phyloP scores from a whole-genome alignment of 2,888 invertebrate genomes.

The Axea sp. region DNA sequence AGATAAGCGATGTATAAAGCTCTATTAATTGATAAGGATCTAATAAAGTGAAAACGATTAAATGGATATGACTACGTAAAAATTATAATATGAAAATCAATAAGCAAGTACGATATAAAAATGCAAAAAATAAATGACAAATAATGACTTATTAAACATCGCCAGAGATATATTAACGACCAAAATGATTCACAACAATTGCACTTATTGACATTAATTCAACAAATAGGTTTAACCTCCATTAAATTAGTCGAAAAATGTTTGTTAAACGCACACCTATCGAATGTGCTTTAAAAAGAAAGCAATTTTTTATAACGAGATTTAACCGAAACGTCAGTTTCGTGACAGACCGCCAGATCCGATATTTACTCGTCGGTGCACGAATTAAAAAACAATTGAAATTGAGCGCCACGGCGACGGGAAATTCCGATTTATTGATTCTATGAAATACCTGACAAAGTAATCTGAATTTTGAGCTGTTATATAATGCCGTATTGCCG shows the following conservation, averaged over 20 bases:
- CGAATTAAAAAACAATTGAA: slow-evolving; percentile 31
- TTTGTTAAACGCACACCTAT: not conserved
- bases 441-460: slow-evolving; percentile 41
- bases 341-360: slow-evolving; percentile 7
- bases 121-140: too few relatives aligned
- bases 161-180: too few relatives aligned
- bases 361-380: slow-evolving; percentile 24
- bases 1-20: too few relatives aligned
- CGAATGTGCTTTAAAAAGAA: slow-evolving; percentile 3
- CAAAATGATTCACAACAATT: too few relatives aligned
- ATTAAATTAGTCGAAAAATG: not conserved
- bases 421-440: slow-evolving; percentile 44
- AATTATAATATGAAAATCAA: too few relatives aligned
- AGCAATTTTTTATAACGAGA: slow-evolving; percentile 23
- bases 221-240: slow-evolving; percentile 1
- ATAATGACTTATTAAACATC: too few relatives aligned
- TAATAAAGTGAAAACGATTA: too few relatives aligned
- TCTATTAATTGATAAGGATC: too few relatives aligned
- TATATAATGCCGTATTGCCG: slow-evolving; percentile 39
- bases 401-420: slow-evolving; percentile 2
- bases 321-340: slow-evolving; percentile 16
- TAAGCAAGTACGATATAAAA: too few relatives aligned
- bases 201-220: too few relatives aligned
- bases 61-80: too few relatives aligned
- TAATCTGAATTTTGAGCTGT: slow-evolving; percentile 40